Evolutionary conservation across 2,113 vertebrate genomes (phyloP), one percentile per base, ranked within the genome.

Genomic region (Athene cunicularia): DNA sequence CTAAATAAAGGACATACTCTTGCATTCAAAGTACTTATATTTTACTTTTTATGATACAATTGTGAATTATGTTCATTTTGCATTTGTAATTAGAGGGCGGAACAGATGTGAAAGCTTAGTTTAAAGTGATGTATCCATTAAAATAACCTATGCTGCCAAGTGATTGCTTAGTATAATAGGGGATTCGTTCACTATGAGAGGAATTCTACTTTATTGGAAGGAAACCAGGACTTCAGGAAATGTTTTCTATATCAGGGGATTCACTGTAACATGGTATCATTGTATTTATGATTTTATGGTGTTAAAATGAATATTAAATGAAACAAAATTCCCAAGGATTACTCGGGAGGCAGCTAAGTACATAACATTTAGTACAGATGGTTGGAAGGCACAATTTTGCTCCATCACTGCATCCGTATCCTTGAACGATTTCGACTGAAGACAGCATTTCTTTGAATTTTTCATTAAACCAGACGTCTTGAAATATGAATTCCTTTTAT

Each of bases 401-500:
- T 97, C 98, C 98, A 98, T 98, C 97, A 95, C 97, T 97, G 98
- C 96, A 91, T 98, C 98, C 94, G 16, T 98, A 98, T 98, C 98
- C 97, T 98, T 98, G 98, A 98, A 98, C 24, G 97, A 97, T 98
- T 98, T 98, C 80, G 80, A 98, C 98, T 97, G 98, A 98, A 98
- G 98, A 98, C 98, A 98, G 98, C 98, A 97, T 98, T 98, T 98
- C 98, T 98, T 98, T 98, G 98, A 98, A 98, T 98, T 99, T 98
- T 96, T 99, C 99, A 99, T 99, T 99, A 98, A 99, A 99, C 98
- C 98, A 99, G 99, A 99, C 98, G 86, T 98, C 98, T 99, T 99
- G 99, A 99, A 99, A 99, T 99, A 99, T 99, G 98, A 99, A 99
- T 99, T 99, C 98, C 98, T 99, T 99, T 99, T 99, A 99, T 99